phyloP scores from a whole-genome alignment of 1,140 invertebrate species.

The Neotoxoptera formosana region DNA sequence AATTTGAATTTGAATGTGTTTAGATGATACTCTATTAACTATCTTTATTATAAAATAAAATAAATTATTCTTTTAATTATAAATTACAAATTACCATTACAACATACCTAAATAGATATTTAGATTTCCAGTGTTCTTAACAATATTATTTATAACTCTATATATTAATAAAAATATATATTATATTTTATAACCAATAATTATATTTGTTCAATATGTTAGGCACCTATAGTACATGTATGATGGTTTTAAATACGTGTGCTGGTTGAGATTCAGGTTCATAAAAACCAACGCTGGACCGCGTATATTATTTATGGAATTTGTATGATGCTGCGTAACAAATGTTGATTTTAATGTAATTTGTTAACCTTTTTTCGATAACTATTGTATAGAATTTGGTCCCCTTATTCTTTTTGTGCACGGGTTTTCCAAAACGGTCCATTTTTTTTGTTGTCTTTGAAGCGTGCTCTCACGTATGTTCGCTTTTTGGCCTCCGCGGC shows the following conservation, averaged over 20 bases:
- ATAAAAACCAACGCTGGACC: background rate
- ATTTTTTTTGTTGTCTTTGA: conserved; percentile 15
- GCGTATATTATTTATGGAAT: conserved; percentile 14
- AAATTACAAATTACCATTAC: background rate
- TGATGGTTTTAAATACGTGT: background rate
- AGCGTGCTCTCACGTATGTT: background rate
- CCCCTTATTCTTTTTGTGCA: background rate
- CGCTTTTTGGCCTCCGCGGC: background rate
- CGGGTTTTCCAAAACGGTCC: conserved; percentile 7
- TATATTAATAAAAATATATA: background rate
- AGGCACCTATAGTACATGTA: background rate
- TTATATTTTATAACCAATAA: background rate
- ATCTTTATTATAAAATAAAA: background rate
- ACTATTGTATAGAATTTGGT: background rate
- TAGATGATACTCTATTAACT: background rate
- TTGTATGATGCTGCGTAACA: background rate
- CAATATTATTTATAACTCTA: background rate
- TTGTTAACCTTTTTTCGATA: background rate
- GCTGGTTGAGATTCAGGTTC: background rate
- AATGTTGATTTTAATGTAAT: conserved; percentile 18
- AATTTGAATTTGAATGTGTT: background rate
- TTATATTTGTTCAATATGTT: background rate
- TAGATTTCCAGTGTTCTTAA: background rate
- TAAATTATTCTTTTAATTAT: background rate
- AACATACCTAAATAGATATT: background rate